A percentile compares a stretch with the other conserved stretches of the same genome.
phyloP scores from a whole-genome alignment of 2,797 vertebrate genomes.

The Monodelphis domestica region DNA sequence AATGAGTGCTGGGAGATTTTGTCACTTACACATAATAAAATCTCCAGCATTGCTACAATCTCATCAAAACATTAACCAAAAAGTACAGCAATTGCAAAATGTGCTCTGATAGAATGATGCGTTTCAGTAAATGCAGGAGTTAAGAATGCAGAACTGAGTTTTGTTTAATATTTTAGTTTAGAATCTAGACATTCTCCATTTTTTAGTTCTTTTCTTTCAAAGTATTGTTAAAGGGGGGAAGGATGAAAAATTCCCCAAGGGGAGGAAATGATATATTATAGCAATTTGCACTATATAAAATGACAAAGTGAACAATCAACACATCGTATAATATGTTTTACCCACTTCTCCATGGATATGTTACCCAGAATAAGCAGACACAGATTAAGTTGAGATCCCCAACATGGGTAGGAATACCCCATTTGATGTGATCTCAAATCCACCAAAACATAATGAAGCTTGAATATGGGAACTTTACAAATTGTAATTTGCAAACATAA shows the following conservation, averaged over 20 bases:
- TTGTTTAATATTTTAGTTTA: constrained; percentile 27
- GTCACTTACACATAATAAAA: constrained; percentile 31
- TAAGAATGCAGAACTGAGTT: constrained; percentile 33
- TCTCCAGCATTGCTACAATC: constrained; percentile 14
- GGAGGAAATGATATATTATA: constrained; percentile 20
- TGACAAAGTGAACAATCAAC: not conserved
- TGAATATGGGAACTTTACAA: not conserved
- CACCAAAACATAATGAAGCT: not conserved
- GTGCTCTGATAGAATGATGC: not conserved
- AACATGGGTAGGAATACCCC: not conserved
- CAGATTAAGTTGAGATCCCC: not conserved
- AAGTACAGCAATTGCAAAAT: constrained; percentile 15
- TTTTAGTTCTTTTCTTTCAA: not conserved
- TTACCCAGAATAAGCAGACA: not conserved
- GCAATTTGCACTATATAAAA: not conserved
- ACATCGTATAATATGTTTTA: not conserved
- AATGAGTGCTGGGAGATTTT: constrained; percentile 43
- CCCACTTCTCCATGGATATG: not conserved
- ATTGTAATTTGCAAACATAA: not conserved
- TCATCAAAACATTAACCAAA: constrained; percentile 28
- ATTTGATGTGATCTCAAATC: not conserved
- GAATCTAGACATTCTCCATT: constrained; percentile 22
- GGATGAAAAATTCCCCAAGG: not conserved
- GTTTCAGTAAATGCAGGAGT: constrained; percentile 43
- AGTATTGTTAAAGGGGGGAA: not conserved